Base-by-base conservation (phyloP, 2,888 invertebrate species). In the Venusia cambrica region DNA sequence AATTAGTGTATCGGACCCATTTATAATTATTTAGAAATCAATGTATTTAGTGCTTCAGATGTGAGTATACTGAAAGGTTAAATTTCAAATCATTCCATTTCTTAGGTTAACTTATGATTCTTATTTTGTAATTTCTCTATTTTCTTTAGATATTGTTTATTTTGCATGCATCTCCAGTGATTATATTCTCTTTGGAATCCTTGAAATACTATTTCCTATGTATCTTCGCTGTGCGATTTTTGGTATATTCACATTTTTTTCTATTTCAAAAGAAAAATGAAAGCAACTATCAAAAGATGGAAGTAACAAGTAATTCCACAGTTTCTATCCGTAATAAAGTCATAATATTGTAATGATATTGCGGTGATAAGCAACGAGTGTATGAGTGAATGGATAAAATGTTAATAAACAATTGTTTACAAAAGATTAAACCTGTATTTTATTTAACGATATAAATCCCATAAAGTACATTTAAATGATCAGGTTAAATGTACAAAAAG, bases 391-490 rank as follows among this genome's bases (percentile, higher is more conserved):
- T 51, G 76, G 78, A 79, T 87, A 87, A 87, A 83, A 87, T 87
- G 87, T 87, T 87, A 87, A 87, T 85, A 87, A 87, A 87, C 85
- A 87, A 87, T 88, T 88, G 88, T 88, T 88, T 87, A 88, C 85
- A 87, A 87, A 87, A 88, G 80, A 87, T 81, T 75, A 76, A 51
- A 43, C 45, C 46, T 41, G 58, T 41, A 70, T 83, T 83, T 85
- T 57, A 71, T 74, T 84, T 71, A n/a, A n/a, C n/a, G n/a, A n/a
- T n/a, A n/a, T n/a, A n/a, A n/a, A n/a, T n/a, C n/a, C n/a, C n/a
- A n/a, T n/a, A n/a, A n/a, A n/a, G n/a, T n/a, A n/a, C n/a, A n/a
- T n/a, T n/a, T n/a, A n/a, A n/a, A n/a, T n/a, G n/a, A n/a, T n/a
- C n/a, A n/a, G n/a, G n/a, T n/a, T n/a, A n/a, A n/a, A n/a, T n/a